Evolutionary conservation across 64 coral and sea anemone species (phyloP), one percentile per base, ranked within the genome.

Genomic region (Anthopleura sola): DNA sequence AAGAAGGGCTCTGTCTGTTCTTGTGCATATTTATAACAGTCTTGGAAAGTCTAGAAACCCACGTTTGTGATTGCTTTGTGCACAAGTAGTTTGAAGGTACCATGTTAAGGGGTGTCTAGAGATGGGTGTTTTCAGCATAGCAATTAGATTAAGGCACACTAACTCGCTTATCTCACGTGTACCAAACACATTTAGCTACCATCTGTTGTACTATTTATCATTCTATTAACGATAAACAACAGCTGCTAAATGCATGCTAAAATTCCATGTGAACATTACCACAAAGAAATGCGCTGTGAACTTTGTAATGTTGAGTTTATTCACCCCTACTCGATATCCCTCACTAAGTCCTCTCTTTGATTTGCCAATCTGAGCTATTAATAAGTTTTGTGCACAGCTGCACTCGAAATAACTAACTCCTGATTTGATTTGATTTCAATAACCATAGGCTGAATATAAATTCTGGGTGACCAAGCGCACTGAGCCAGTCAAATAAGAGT

Each of bases 141-240:
- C 92, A 92, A 97, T 97, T 97, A 92, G 94, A 97, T 97, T 97
- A 97, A 78, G 75, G 79, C 84, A 84, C 83, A 90, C 87, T 89
- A 90, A 90, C 94, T 86, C 83, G 89, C 90, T 90, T 85, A 86
- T 88, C 94, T 97, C 94, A 97, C 94, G 94, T 97, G 94, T 91
- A 83, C 87, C 78, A 84, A 97, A 92, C 91, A 89, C 90, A 97
- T 97, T 97, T 97, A 97, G 87, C 84, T 89, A 92, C 94, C 94
- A 97, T 97, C 94, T 97, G 94, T 93, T 93, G 91, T 79, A 97
- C 90, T 97, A 92, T 92, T 97, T 97, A 97, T 92, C 92, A 97
- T 97, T 97, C 94, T 97, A 97, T 97, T 97, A 97, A 82, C 87
- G 87, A 97, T 92, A 97, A 92, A 97, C 90, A 92, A 97, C 94